These are phyloP conservation scores for Oreortyx pictus DNA, from an alignment of 2,797 vertebrate species.

Conservation along the genomic window DNA sequence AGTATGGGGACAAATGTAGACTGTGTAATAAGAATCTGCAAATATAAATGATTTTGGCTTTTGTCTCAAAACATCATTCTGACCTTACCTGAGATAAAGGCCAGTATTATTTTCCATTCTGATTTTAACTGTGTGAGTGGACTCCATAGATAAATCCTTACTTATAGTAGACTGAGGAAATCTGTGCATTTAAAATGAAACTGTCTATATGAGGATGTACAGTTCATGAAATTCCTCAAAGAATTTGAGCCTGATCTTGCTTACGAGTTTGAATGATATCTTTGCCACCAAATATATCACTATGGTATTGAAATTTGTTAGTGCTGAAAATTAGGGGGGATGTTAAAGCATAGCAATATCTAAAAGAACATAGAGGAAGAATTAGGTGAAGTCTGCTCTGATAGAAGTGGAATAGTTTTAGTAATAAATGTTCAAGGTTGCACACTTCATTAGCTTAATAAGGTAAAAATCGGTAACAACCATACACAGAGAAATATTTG, in stretches of 20 bases:
- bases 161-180: not conserved
- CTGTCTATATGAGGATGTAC: not conserved
- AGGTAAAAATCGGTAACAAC: not conserved
- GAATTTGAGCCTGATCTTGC: not conserved
- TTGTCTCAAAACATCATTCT: not conserved
- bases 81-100: not conserved
- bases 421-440: not conserved
- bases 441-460: not conserved
- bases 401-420: not conserved
- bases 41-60: not conserved
- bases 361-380: not conserved
- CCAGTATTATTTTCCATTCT: not conserved
- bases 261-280: not conserved
- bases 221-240: not conserved
- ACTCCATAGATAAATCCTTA: no score
- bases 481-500: not conserved
- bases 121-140: not conserved
- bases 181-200: not conserved
- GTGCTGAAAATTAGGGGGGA: not conserved
- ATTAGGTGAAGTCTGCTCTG: not conserved
- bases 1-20: not conserved
- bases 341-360: not conserved
- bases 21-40: not conserved
- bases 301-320: not conserved
- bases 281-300: not conserved